These are phyloP conservation scores for Silurus lanzhouensis DNA, from an alignment of 2,797 vertebrate species.

Conservation along the genomic window DNA sequence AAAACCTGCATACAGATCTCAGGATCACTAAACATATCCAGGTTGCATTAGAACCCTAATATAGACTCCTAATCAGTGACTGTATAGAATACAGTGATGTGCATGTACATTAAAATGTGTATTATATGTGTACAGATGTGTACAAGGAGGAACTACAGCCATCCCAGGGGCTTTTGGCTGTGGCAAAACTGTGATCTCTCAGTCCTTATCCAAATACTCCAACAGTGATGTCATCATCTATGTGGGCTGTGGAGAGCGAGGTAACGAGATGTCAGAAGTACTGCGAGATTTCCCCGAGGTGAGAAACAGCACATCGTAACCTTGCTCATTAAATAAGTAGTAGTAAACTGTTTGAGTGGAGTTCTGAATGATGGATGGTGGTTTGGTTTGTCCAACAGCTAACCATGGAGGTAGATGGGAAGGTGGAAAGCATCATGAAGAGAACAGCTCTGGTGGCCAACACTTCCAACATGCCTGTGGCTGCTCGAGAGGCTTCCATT, in stretches of 20 bases:
- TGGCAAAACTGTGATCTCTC: conserved; percentile 98
- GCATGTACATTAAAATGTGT: conserved; percentile 26
- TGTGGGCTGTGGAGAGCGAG: conserved; percentile 96
- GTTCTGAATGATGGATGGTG: not conserved
- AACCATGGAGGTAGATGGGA: conserved; percentile 97
- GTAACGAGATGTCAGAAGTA: conserved; percentile 99
- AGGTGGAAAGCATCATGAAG: conserved; percentile 98
- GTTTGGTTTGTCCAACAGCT: conserved; percentile 72
- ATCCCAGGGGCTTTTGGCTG: conserved; percentile 98
- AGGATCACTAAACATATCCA: no score
- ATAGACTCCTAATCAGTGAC: no score
- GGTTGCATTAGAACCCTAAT: not conserved
- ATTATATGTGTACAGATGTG: conserved; percentile 78
- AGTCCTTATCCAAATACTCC: conserved; percentile 97
- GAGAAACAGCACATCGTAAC: not conserved
- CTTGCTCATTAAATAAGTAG: no score
- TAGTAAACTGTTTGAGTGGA: not conserved
- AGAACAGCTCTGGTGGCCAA: conserved; percentile 96
- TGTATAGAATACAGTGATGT: no score
- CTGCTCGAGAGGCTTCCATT: conserved; percentile 97
- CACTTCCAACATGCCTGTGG: conserved; percentile 99
- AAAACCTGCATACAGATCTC: no score
- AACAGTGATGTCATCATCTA: conserved; percentile 99
- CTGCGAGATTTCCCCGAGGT: conserved; percentile 86
- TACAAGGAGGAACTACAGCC: conserved; percentile 97